Base-by-base conservation (phyloP, 2,113 vertebrate genomes). In the Probosciger aterrimus region DNA sequence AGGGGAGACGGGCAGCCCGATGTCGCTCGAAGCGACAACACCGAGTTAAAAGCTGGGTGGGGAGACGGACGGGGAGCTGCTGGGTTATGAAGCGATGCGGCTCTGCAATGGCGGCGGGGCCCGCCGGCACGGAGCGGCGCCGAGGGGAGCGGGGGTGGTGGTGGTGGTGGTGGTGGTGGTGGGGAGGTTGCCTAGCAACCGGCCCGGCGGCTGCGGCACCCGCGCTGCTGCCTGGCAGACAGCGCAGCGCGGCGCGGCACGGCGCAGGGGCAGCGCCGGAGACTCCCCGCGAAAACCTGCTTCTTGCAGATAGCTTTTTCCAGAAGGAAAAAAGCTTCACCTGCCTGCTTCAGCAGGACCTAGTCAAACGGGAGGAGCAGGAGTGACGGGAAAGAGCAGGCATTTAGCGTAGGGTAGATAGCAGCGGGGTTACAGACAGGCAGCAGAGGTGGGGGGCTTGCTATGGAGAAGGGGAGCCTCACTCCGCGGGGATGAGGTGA, bases 111-210 rank as follows among this genome's bases (percentile, higher is more conserved):
- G 93, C 92, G 82, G 57, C 79, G 63, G 22, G 79, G 69, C 9
- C 33, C 53, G 35, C 18, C 49, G 60, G 75, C 86, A 59, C 69
- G 52, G 78, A 52, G 85, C 90, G 84, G 88, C 86, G 91, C 86
- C 49, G 70, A 39, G 57, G 70, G 95, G 90, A 59, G 88, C 71
- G 69, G 80, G 70, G 63, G 13, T 59, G 55, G 55, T n/a, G 55
- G 28, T 53, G 33, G 69, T 37, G 59, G 76, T n/a, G 63, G 13
- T 59, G 55, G 55, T n/a, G 55, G 28, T 53, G 33, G 69, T 37
- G 59, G 76, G 94, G 77, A 28, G 37, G 97, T 97, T 97, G 96
- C 97, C 19, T 95, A 65, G 96, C 96, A 96, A 97, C 97, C 27
- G 80, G 60, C 44, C 67, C 59, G 93, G 92, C 93, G 90, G 95